Evolutionary conservation across 2,113 vertebrate genomes (phyloP).

Genomic region (Eulemur macaco): DNA sequence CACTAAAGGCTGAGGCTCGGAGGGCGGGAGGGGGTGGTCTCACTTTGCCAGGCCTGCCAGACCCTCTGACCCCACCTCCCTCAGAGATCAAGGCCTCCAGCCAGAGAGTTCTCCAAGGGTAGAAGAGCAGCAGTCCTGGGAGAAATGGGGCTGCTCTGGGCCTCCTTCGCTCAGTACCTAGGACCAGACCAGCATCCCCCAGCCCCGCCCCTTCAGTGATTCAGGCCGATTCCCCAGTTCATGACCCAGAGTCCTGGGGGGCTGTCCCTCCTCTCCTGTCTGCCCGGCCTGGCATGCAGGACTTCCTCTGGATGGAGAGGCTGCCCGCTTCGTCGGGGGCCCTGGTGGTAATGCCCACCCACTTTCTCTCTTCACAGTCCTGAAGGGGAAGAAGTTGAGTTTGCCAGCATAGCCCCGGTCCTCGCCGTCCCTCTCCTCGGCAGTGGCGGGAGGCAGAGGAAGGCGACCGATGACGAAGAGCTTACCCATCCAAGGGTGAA

Average conservation of each 20-base stretch:
- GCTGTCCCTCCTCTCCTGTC: no score
- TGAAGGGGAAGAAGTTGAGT: conserved; percentile 85
- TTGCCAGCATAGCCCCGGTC: conserved; percentile 79
- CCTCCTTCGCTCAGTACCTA: background rate
- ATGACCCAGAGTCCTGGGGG: background rate
- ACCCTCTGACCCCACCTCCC: background rate
- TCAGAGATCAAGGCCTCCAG: background rate
- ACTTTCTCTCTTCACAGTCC: conserved; percentile 74
- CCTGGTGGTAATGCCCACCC: background rate
- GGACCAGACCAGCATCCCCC: rapidly evolving
- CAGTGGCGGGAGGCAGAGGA: background rate
- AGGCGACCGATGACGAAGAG: background rate
- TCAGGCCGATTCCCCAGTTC: background rate
- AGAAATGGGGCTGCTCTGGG: background rate
- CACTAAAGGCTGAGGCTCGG: background rate
- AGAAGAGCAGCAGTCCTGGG: background rate
- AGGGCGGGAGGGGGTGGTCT: rapidly evolving
- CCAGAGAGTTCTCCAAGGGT: background rate
- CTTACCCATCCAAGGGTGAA: conserved; percentile 53
- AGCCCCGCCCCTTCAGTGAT: background rate
- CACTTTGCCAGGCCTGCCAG: background rate
- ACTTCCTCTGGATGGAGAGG: background rate
- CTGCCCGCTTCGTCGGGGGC: no score
- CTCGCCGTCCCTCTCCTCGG: background rate
- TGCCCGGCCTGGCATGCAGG: background rate